These are phyloP conservation scores for Nannoperca obscura DNA, from an alignment of 2,797 vertebrate species.

Conservation along the genomic window DNA sequence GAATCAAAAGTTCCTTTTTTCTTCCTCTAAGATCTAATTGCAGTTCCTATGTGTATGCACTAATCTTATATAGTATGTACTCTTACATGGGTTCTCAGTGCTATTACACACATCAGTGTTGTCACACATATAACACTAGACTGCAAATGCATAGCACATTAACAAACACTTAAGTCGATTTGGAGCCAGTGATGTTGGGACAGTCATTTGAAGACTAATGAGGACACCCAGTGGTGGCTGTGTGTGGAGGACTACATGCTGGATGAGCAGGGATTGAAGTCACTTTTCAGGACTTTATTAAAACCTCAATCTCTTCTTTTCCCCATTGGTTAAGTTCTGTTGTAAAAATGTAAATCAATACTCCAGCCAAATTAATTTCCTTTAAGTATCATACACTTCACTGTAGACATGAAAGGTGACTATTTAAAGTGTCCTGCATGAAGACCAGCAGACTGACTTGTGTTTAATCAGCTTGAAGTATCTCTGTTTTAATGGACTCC, in stretches of 20 bases:
- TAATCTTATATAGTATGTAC: background rate
- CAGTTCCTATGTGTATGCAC: background rate
- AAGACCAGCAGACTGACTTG: background rate
- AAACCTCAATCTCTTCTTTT: background rate
- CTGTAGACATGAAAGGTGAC: background rate
- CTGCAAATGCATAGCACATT: background rate
- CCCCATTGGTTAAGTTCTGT: background rate
- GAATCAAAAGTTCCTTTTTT: background rate
- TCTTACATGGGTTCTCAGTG: background rate
- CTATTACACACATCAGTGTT: background rate
- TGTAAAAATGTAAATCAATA: background rate
- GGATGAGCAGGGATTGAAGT: background rate
- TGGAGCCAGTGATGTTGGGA: background rate
- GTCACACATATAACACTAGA: background rate
- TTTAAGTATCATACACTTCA: background rate
- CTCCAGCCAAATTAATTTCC: background rate
- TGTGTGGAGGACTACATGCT: background rate
- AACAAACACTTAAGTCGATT: constrained; percentile 21
- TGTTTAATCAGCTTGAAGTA: background rate
- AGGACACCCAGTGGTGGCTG: constrained; percentile 82
- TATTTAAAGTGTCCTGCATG: background rate
- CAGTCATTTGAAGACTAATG: constrained; percentile 62
- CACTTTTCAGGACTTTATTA: background rate
- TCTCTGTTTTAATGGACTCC: background rate
- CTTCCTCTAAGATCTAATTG: background rate